Evolutionary conservation across 2,113 vertebrate genomes (phyloP), one percentile per base, ranked within the genome.

Genomic region (Astur gentilis): DNA sequence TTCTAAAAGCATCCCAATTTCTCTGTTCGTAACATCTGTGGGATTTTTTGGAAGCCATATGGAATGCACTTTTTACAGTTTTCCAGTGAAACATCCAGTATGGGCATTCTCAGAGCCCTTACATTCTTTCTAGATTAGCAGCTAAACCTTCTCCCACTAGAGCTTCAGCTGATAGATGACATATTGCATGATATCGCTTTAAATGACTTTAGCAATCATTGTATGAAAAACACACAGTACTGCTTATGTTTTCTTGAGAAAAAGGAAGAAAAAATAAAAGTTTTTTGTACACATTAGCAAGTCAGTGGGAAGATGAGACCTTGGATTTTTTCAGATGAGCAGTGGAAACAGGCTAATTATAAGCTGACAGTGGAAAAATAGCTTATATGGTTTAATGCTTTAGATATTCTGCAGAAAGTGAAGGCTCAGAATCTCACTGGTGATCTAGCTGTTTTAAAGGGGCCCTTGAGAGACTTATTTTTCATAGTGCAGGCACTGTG

Each of bases 301-400:
- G 47, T 19, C 36, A 54, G 64, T 77, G 75, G 65, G 86, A 91
- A 78, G 61, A 79, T 45, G 60, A 81, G 88, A 57, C 32, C 54
- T 84, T 93, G 79, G 52, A 67, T 94, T 86, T 75, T 72, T 82
- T 96, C 76, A 94, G 54, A 64, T 87, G 61, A 96, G 52, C 47
- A 86, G 76, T 89, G 78, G 92, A 96, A 96, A 93, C 67, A 75
- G 65, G 78, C 64, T 93, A 92, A 85, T 87, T 95, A 62, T 65
- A 91, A 73, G 23, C 62, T 76, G 89, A 64, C 75, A 93, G 72
- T 95, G 78, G 78, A 91, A 94, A 90, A 95, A 91, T 92, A 92
- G 55, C 69, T 64, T 81, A 86, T 76, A 54, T 80, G 90, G 91
- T 72, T 95, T 91, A 92, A 87, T 54, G 44, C 78, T 95, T 66